Evolutionary conservation across 1,140 invertebrate genomes (phyloP), one percentile per base, ranked within the genome.

Genomic region (Sitobion miscanthi): DNA sequence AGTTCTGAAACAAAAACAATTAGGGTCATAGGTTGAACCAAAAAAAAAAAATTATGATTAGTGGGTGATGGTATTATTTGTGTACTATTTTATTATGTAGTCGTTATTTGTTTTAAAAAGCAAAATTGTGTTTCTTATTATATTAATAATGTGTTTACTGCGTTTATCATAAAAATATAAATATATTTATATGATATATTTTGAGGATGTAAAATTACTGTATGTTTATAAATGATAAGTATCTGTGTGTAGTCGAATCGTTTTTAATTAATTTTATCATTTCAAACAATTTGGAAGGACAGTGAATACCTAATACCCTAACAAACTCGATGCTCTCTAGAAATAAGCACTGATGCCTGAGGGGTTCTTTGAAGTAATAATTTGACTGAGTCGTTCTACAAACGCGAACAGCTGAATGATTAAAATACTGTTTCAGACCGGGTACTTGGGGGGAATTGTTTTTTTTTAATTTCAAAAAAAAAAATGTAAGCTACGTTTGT

Each of bases 201-300:
- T 77, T 35, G 14, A 35, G 14, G 14, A 14, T n/a, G 62, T 69
- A n/a, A n/a, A 69, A 69, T n/a, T 77, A 77, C 62, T 77, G 14
- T 20, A n/a, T n/a, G 62, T n/a, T 77, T 77, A n/a, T n/a, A 77
- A 77, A 17, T n/a, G 14, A 77, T n/a, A n/a, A 77, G 62, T 77
- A 77, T 77, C n/a, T 17, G 62, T 5, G 23, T 23, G 38, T 25
- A 57, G 88, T 42, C 38, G 38, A 35, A 89, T 89, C 20, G 8
- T 45, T 89, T 89, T 90, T 90, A 90, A 90, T 90, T 90, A 90
- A 62, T 90, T 90, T 90, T 17, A 62, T 57, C 45, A 42, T 90
- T 90, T 57, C 52, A 57, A 90, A 90, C 52, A 23, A 90, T 57
- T 38, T 21, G n/a, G 52, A 89, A 52, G 35, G 54, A 52, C n/a